phyloP scores from a whole-genome alignment of 2,113 vertebrate genomes.

The Embiotoca jacksoni region DNA sequence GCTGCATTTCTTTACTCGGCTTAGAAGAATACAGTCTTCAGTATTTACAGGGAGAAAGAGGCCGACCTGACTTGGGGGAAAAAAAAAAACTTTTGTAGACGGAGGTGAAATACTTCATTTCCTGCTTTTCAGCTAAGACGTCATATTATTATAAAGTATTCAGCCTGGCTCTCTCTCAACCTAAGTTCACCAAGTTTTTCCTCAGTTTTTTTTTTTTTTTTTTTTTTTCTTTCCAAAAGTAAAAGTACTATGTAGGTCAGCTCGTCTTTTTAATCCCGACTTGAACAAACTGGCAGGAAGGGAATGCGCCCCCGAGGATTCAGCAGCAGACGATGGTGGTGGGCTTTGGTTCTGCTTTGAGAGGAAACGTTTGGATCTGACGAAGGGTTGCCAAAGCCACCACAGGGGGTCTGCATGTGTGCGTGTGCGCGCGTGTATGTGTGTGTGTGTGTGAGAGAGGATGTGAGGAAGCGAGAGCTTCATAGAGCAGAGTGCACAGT shows the following conservation, averaged over 20 bases:
- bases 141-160: slow-evolving; percentile 30
- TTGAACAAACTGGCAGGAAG: slow-evolving; percentile 81
- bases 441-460: slow-evolving; percentile 24
- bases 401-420: slow-evolving; percentile 70
- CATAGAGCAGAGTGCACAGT: slow-evolving; percentile 53
- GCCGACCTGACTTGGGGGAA: background rate
- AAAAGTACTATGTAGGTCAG: slow-evolving; percentile 81
- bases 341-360: slow-evolving; percentile 81
- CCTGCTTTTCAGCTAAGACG: slow-evolving; percentile 41
- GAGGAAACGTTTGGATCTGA: slow-evolving; percentile 78
- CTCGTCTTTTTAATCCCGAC: slow-evolving; percentile 75
- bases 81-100: background rate
- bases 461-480: slow-evolving; percentile 44
- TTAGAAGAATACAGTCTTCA: slow-evolving; percentile 17
- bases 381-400: slow-evolving; percentile 78
- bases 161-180: slow-evolving; percentile 40
- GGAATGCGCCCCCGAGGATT: slow-evolving; percentile 73
- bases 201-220: slow-evolving; percentile 24
- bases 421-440: slow-evolving; percentile 19
- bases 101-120: slow-evolving; percentile 11
- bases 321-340: slow-evolving; percentile 69
- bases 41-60: slow-evolving; percentile 28
- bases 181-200: slow-evolving; percentile 74
- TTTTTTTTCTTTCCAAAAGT: slow-evolving; percentile 55
- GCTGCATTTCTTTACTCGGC: slow-evolving; percentile 37